Base-by-base conservation (phyloP, 2,888 invertebrate species). In the Rhimphoctona megacephalus region DNA sequence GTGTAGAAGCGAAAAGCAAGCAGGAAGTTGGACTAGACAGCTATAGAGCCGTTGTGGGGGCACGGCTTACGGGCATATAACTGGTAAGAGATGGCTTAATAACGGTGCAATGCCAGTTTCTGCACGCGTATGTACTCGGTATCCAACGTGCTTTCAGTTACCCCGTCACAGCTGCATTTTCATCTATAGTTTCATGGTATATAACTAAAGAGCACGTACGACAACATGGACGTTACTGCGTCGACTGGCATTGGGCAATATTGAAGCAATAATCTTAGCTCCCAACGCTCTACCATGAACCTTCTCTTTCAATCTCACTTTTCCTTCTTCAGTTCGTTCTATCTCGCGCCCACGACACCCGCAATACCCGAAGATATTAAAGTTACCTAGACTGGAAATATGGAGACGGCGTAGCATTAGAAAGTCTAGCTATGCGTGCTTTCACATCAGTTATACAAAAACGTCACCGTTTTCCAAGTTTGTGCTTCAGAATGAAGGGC, bases 231-330 rank as follows among this genome's bases (percentile, higher is more conserved):
- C 90, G 90, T 89, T 91, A 89, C 91, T 89, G 89, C 91, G 91
- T 90, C 91, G 91, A 88, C 91, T 91, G 91, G 91, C 92, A 92
- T 92, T 91, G 90, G 88, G 92, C 92, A 93, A 94, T 94, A 94
- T 94, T 91, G 93, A 93, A 92, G 93, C 93, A 93, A 93, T 93
- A 93, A 94, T 93, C 93, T 91, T 91, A 90, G 88, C 89, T 90
- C 81, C 89, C 86, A 83, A 85, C 85, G 85, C 86, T 87, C 80
- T 66, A 82, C 77, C 77, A 52, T 46, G 67, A 77, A 84, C 78
- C 79, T 66, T 61, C 77, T 78, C 43, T 83, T 81, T 73, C 83
- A 77, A 77, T 81, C 81, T 49, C 77, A 69, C 49, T 74, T 81
- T 83, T 76, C 43, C 67, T 36, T 73, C 36, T 43, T 43, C 73